These are phyloP conservation scores for Pissodes strobi DNA, from an alignment of 1,140 invertebrate genomes.

Conservation along the genomic window DNA sequence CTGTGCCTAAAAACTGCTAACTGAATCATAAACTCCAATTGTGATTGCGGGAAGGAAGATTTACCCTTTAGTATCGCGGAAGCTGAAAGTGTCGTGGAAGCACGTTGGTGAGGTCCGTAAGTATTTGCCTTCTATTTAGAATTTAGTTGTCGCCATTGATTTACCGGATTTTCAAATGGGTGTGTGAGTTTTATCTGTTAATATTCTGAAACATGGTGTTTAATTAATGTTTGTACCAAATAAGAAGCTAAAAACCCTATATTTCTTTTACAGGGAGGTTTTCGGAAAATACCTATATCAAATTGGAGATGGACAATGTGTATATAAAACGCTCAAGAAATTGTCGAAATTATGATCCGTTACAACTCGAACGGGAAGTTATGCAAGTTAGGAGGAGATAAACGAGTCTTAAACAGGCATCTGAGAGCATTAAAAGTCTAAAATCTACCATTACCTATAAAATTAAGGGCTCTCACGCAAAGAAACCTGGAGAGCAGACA, in stretches of 20 bases:
- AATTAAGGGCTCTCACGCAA: too few relatives aligned
- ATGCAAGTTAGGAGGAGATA: background rate
- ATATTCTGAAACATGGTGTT: background rate
- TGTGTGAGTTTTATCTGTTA: too few relatives aligned
- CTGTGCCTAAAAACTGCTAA: background rate
- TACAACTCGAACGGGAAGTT: background rate
- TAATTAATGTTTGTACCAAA: background rate
- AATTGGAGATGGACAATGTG: background rate
- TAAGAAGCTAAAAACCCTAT: background rate
- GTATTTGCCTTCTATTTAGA: too few relatives aligned
- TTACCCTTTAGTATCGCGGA: too few relatives aligned
- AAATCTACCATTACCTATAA: background rate
- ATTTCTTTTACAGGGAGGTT: background rate
- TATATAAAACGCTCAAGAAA: background rate
- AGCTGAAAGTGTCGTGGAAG: too few relatives aligned
- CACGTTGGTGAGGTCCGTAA: too few relatives aligned
- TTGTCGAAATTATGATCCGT: background rate
- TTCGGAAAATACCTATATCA: background rate
- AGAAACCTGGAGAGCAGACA: background rate
- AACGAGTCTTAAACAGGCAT: background rate
- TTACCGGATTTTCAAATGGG: too few relatives aligned
- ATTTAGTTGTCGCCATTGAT: too few relatives aligned
- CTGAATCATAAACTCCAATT: too few relatives aligned
- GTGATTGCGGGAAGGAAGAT: too few relatives aligned
- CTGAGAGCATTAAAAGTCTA: background rate